These are phyloP conservation scores for Eunapius fragilis DNA, from an alignment of 37 sponge, comb jelly and placozoan genomes.

Conservation along the genomic window DNA sequence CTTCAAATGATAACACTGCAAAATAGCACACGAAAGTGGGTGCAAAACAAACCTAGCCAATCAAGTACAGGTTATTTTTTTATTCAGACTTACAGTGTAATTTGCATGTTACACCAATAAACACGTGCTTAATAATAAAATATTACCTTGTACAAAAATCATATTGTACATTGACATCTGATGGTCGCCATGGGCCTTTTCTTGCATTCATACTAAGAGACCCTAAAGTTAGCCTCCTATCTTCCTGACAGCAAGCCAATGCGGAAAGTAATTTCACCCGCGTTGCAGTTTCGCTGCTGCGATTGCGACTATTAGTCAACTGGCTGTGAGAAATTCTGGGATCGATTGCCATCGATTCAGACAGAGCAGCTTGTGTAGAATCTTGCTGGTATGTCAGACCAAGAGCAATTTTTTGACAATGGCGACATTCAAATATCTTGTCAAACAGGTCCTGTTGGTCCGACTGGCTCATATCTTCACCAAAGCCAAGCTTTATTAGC, in stretches of 20 bases:
- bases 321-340: not conserved
- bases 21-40: not conserved
- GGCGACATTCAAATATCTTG: constrained; percentile 30
- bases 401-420: constrained; percentile 36
- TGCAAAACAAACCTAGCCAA: too few relatives aligned
- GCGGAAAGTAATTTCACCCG: constrained; percentile 55
- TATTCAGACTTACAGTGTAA: too few relatives aligned
- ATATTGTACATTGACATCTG: constrained; percentile 71
- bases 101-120: too few relatives aligned
- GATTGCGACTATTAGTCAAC: not conserved
- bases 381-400: constrained; percentile 4
- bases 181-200: constrained; percentile 72
- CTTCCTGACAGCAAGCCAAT: constrained; percentile 66
- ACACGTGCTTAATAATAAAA: not conserved
- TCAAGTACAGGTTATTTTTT: too few relatives aligned
- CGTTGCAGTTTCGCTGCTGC: not conserved
- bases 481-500: constrained; percentile 82
- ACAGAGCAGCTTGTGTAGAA: not conserved
- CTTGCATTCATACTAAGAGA: constrained; percentile 48
- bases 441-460: constrained; percentile 44
- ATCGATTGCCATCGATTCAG: not conserved
- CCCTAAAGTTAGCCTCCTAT: constrained; percentile 57
- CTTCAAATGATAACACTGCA: not conserved
- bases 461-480: constrained; percentile 62
- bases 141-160: constrained; percentile 76